A percentile compares a stretch with the other conserved stretches of the same genome.
phyloP scores from a whole-genome alignment of 2,888 invertebrate species.

The Anoplius nigerrimus region DNA sequence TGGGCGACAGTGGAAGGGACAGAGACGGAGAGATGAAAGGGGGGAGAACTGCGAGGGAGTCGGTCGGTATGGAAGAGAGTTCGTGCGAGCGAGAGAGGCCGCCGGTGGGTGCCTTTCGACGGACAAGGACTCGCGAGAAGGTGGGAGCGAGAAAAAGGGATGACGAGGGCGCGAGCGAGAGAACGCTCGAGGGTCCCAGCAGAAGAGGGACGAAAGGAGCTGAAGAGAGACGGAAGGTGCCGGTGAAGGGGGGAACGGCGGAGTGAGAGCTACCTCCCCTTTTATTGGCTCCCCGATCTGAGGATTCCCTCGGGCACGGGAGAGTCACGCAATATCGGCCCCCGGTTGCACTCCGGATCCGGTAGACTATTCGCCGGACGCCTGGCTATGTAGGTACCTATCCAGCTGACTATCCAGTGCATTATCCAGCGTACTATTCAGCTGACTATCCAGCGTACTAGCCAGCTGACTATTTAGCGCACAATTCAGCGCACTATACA shows the following conservation, averaged over 20 bases:
- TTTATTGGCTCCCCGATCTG: constrained; percentile 30
- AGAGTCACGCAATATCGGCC: constrained; percentile 32
- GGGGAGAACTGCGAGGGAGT: background rate
- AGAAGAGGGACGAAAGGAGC: too few relatives aligned
- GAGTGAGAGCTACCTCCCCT: constrained; percentile 17
- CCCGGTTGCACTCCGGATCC: constrained; percentile 2
- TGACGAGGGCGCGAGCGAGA: background rate
- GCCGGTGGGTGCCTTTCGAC: too few relatives aligned
- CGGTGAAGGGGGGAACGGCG: too few relatives aligned
- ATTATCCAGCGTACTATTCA: too few relatives aligned
- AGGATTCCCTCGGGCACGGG: constrained; percentile 25
- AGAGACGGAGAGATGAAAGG: constrained; percentile 3
- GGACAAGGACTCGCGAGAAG: too few relatives aligned
- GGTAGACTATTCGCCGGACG: background rate
- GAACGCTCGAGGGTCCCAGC: too few relatives aligned
- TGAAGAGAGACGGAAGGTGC: too few relatives aligned
- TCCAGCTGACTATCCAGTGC: too few relatives aligned
- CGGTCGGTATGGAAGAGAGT: background rate
- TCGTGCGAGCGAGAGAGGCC: background rate
- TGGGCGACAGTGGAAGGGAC: constrained; percentile 11
- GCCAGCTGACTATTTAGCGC: too few relatives aligned
- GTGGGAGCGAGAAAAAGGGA: background rate
- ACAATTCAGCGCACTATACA: too few relatives aligned
- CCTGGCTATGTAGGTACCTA: too few relatives aligned
- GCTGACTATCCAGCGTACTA: too few relatives aligned